Evolutionary conservation across 2,888 invertebrate genomes (phyloP), one percentile per base, ranked within the genome.

Genomic region (Eulithis testata): DNA sequence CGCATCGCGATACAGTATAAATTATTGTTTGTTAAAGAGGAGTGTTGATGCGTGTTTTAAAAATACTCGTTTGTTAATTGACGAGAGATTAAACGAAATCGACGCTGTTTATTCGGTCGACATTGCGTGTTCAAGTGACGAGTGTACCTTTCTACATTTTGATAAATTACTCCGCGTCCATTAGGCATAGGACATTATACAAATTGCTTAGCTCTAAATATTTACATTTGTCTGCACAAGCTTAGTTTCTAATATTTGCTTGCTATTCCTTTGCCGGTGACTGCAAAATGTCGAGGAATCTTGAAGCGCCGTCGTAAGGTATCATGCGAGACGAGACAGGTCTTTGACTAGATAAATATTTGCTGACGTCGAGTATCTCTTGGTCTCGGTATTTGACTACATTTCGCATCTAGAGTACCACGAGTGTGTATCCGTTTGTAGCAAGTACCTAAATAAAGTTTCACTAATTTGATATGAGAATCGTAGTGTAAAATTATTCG

Each of bases 291-390:
- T 68, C 65, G 56, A 58, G 53, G 67, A 65, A 60, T 68, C 68
- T 63, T 61, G 49, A 47, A 57, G 52, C 58, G 67, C 62, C 47
- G 64, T 65, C 65, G 65, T 50, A 66, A 63, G 52, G 57, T 63
- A 66, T 69, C 69, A 69, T 52, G 67, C 60, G 68, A 69, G 68
- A 69, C 71, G 70, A 66, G 65, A 68, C 72, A 70, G 63, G 66
- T 73, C 71, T 71, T 73, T 70, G 73, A 67, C 71, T 71, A 67
- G 68, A 70, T 70, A 73, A 71, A 73, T 70, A 71, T 73, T 73
- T 73, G 69, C 66, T 57, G 61, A 62, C 65, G 66, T 44, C 45
- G 63, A 69, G 63, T 68, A 64, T 66, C 55, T 50, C 65, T 64
- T 67, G 64, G 69, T 65, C 60, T 63, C 54, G 71, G 58, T 69